A percentile compares a stretch with the other conserved stretches of the same genome.
Conservation (phyloP, 2,113 vertebrate species). For the Monopterus albus region DNA sequence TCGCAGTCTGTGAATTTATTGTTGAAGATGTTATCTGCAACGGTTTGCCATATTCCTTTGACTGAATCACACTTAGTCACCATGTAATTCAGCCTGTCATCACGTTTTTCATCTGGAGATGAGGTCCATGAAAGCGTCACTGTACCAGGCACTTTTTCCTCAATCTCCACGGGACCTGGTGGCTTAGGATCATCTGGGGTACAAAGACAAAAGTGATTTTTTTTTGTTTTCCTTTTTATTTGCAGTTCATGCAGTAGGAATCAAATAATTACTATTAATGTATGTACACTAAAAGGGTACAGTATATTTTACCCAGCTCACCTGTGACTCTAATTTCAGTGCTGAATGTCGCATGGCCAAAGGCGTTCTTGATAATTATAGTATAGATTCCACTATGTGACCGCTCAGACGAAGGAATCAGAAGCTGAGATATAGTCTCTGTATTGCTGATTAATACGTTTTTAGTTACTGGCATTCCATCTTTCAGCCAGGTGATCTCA, state of each 20-base stretch:
- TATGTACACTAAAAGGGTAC: neutral
- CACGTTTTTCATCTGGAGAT: conserved; percentile 88
- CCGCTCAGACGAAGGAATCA: conserved; percentile 84
- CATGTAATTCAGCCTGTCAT: conserved; percentile 84
- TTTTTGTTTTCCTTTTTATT: neutral
- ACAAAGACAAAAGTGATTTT: neutral
- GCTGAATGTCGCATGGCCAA: conserved; percentile 83
- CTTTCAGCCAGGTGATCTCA: conserved; percentile 89
- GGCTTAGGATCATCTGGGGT: conserved; percentile 86
- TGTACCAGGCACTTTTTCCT: conserved; percentile 87
- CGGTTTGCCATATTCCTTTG: conserved; percentile 82
- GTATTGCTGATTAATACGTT: conserved; percentile 79
- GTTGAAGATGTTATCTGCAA: conserved; percentile 87
- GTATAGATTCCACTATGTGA: conserved; percentile 86
- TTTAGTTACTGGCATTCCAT: conserved; percentile 82
- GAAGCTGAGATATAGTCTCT: conserved; percentile 84
- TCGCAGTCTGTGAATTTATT: conserved; percentile 89
- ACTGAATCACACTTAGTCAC: conserved; percentile 86
- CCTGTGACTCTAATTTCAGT: conserved; percentile 90
- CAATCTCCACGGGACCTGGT: conserved; percentile 85
- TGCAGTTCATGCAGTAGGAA: neutral
- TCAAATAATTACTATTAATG: neutral
- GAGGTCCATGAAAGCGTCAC: conserved; percentile 90
- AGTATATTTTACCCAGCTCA: conserved; percentile 62
- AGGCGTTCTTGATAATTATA: conserved; percentile 79